Base-by-base conservation (phyloP, 2,888 invertebrate genomes). In the Philereme vetulata region DNA sequence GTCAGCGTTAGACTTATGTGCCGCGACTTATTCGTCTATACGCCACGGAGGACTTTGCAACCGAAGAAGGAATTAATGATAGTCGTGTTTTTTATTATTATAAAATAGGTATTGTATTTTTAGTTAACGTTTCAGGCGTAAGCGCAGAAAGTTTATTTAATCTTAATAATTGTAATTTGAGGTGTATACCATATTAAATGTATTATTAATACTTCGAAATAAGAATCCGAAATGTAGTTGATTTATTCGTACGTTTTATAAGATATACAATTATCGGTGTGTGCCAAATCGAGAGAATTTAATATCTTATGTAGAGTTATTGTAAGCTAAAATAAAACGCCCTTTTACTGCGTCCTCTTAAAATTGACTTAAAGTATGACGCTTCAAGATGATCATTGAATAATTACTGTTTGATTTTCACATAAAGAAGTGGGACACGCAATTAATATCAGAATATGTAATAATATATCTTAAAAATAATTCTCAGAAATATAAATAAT, bases 201-300 rank as follows among this genome's bases (percentile, higher is more conserved):
- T 38, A 8, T 38, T 38, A 8, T 38, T 36, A 36, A 6, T 36
- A 36, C 1, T 36, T 36, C 7, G 38, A 38, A 8, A 4, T 4
- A 8, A 10, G 6, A 21, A 44, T 21, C 7, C 7, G 36, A 36
- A 40, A 7, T 45, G 45, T 50, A 33, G 11, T 44, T 38, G 8
- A 38, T 6, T 46, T 33, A 44, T 21, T 44, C 21, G 7, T 11
- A 7, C 5, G 7, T 44, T 10, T 21, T 21, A 21, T 44, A 44
- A 7, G 7, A 11, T 44, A 21, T 7, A 44, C 5, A 21, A 8
- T 6, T 38, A 35, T 5, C 2, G 43, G 6, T 44, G 7, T 44
- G 44, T 44, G 85, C 85, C 86, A 88, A 88, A 80, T 85, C 78
- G 86, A 88, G 83, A 87, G 87, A 88, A 88, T 88, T 89, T 90